phyloP scores from a whole-genome alignment of 53 echinoderm and acorn worm species.

The Actinopyga echinites region DNA sequence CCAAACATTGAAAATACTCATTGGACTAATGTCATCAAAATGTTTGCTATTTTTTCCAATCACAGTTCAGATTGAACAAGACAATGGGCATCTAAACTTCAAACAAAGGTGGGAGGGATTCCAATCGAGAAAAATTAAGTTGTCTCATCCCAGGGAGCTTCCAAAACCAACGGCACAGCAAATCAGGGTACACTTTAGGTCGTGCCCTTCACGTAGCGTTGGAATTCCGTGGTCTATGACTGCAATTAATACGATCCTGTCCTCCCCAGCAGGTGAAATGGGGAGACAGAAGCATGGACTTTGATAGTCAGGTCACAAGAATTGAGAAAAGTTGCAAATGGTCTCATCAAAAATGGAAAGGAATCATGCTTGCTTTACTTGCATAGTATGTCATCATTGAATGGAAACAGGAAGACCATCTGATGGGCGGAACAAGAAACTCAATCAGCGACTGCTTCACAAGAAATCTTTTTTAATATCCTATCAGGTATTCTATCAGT shows the following conservation, averaged over 20 bases:
- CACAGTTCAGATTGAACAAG: no score
- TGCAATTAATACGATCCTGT: slow-evolving; percentile 8
- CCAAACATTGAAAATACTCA: no score
- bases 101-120: slow-evolving; percentile 6
- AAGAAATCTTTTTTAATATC: no score
- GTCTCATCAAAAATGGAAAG: slow-evolving; percentile 12
- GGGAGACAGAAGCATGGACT: background rate
- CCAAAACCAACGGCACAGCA: background rate
- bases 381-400: background rate
- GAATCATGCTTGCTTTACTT: background rate
- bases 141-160: slow-evolving; percentile 24
- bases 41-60: no score
- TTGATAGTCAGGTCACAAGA: slow-evolving; percentile 9
- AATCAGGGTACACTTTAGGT: background rate
- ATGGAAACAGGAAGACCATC: no score
- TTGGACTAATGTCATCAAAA: no score
- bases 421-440: no score
- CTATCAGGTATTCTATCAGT: no score
- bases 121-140: slow-evolving; percentile 13
- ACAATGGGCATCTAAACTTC: no score
- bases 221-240: slow-evolving; percentile 26
- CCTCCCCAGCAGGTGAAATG: background rate
- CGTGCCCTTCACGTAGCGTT: slow-evolving; percentile 14
- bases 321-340: slow-evolving; percentile 9
- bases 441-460: no score